Percentiles rank a stretch among this genome's conserved stretches.
phyloP scores from a whole-genome alignment of 2,888 invertebrate genomes.

The Globia sparganii region DNA sequence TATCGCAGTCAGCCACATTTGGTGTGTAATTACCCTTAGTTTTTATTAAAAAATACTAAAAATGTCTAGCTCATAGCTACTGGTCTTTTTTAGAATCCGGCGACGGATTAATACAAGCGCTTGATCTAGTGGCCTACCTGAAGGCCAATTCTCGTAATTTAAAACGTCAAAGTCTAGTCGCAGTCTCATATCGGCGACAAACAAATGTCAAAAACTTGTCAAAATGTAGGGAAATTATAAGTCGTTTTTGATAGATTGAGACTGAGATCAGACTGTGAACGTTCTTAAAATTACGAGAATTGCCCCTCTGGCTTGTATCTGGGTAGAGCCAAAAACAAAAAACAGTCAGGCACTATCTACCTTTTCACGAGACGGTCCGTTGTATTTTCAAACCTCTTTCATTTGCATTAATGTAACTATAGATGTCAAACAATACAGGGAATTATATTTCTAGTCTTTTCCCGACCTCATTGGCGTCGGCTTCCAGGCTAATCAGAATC shows the following conservation, averaged over 20 bases:
- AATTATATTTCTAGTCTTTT: not conserved
- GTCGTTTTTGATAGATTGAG: no score
- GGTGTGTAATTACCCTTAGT: not conserved
- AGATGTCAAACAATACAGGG: not conserved
- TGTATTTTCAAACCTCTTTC: not conserved
- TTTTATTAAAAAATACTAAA: not conserved
- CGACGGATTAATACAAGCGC: not conserved
- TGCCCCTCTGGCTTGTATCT: not conserved
- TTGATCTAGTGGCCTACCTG: not conserved
- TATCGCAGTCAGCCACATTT: no score
- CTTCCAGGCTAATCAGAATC: constrained; percentile 12
- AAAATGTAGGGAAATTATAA: no score
- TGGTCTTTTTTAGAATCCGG: not conserved
- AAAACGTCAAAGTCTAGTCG: no score
- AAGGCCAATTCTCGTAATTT: no score
- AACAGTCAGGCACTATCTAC: not conserved
- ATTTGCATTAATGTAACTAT: not conserved
- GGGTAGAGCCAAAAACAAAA: not conserved
- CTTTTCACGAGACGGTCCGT: not conserved
- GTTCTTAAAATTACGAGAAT: no score
- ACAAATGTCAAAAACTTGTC: no score
- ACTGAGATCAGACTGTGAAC: no score
- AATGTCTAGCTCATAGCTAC: not conserved
- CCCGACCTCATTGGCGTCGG: not conserved
- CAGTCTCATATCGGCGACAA: no score